Percentiles rank a stretch among this genome's conserved stretches.
phyloP scores from a whole-genome alignment of 2,797 vertebrate species.

The Podarcis lilfordi region DNA sequence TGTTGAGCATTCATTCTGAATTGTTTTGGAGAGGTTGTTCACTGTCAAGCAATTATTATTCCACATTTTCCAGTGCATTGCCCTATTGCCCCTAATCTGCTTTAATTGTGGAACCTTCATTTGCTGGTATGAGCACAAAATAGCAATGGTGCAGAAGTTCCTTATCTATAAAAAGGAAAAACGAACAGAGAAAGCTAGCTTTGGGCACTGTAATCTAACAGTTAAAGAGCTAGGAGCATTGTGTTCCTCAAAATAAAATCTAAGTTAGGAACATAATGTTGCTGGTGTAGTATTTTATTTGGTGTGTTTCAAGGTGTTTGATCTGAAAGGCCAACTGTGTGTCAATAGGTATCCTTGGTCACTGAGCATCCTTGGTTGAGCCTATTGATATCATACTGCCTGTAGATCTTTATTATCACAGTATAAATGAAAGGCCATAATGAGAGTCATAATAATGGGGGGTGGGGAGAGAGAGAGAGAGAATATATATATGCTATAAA shows the following conservation, averaged over 20 bases:
- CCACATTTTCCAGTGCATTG: no score
- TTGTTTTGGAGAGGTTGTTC: no score
- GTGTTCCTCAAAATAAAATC: neutral
- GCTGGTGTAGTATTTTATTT: slow-evolving; percentile 2
- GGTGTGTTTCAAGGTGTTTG: neutral
- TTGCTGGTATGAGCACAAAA: no score
- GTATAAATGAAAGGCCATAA: slow-evolving; percentile 21
- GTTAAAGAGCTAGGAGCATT: neutral
- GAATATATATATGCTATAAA: neutral
- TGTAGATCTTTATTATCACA: slow-evolving; percentile 28
- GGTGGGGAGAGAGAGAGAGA: neutral
- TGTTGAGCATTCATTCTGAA: no score
- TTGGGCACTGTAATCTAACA: neutral
- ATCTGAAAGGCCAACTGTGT: neutral
- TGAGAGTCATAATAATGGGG: neutral
- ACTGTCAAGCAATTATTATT: no score
- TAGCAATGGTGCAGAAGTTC: no score
- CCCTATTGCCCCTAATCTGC: no score
- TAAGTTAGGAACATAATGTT: neutral
- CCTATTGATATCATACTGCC: neutral
- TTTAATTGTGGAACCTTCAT: no score
- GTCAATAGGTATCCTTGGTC: neutral
- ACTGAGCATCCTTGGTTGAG: slow-evolving; percentile 3
- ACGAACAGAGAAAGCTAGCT: no score
- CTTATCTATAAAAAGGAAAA: no score